A percentile compares a stretch with the other conserved stretches of the same genome.
Conservation (phyloP, 2,888 invertebrate species). For the Anodontia alba region DNA sequence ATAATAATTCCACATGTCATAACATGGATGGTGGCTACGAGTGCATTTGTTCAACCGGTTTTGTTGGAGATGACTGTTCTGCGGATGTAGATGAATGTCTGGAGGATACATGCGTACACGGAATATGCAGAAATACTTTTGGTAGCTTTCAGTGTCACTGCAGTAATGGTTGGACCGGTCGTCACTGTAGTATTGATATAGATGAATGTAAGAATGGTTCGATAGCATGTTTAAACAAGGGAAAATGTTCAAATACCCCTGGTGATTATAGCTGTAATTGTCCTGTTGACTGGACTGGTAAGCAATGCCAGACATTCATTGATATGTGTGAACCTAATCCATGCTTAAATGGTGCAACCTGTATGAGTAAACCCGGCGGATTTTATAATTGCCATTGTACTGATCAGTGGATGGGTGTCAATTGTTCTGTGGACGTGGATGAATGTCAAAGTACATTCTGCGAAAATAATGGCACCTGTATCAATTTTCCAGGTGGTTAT, state of each 20-base stretch:
- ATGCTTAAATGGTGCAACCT: not conserved
- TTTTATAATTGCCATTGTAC: not conserved
- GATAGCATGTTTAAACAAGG: not conserved
- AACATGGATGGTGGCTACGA: not conserved
- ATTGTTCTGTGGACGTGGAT: not conserved
- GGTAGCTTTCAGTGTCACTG: not conserved
- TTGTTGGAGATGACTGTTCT: not conserved
- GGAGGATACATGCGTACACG: not conserved
- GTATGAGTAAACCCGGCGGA: not conserved
- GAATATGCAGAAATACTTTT: not conserved
- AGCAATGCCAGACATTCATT: not conserved
- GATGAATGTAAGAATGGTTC: too few species aligned
- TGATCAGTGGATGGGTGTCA: not conserved
- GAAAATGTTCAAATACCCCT: not conserved
- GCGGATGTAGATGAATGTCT: constrained; percentile 8
- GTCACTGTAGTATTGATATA: too few species aligned
- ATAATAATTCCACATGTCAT: not conserved
- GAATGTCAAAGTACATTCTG: not conserved
- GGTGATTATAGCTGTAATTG: not conserved
- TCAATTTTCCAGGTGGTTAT: not conserved
- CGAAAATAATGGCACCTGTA: not conserved
- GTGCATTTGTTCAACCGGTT: not conserved
- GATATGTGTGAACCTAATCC: not conserved
- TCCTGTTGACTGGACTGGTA: not conserved
- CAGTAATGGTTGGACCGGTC: too few species aligned